Conservation (phyloP, 2,113 vertebrate genomes). For the Laticauda laticaudata region DNA sequence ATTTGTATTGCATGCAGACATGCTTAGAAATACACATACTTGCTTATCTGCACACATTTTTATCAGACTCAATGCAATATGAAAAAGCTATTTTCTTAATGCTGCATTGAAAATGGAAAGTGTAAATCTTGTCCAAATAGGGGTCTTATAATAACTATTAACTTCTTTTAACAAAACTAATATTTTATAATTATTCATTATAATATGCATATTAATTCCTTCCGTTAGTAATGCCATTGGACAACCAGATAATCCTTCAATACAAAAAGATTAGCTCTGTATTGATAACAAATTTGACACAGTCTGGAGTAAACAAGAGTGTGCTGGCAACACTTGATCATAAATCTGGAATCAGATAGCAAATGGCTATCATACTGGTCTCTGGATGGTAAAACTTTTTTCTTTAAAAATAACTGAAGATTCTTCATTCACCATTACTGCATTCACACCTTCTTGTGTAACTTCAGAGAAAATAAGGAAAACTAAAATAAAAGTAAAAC, state of each 20-base stretch:
- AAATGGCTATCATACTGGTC: background rate
- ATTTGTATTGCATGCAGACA: background rate
- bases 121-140: background rate
- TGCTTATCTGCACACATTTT: background rate
- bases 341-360: background rate
- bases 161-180: background rate
- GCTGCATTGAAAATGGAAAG: background rate
- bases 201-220: background rate
- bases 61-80: background rate
- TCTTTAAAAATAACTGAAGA: background rate
- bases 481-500: background rate
- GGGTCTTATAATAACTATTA: background rate
- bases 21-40: background rate
- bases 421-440: background rate
- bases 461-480: background rate
- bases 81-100: background rate
- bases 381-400: background rate
- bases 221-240: background rate
- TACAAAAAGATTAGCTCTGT: background rate
- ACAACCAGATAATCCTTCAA: background rate
- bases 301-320: background rate
- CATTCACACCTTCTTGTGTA: background rate
- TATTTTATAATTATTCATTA: background rate
- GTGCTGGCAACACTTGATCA: background rate
- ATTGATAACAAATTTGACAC: background rate